Base-by-base conservation (phyloP, 1,140 invertebrate species). In the Ridgeia piscesae region DNA sequence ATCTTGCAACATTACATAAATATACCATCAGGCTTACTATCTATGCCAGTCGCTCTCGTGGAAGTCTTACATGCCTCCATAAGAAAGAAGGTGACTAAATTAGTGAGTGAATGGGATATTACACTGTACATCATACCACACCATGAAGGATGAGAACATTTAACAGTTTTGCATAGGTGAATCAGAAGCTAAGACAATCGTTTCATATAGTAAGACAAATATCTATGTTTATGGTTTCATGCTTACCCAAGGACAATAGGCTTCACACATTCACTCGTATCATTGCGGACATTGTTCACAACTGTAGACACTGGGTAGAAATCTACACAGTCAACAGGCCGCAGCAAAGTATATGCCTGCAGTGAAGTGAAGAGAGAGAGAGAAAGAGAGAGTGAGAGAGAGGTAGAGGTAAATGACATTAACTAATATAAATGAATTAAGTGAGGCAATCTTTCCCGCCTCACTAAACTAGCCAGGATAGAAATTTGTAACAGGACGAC, bases 241-340 rank as follows among this genome's bases (percentile, higher is more conserved):
- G 93, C 94, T 94, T 95, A 95, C 94, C 95, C 94, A 27, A 94
- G 93, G 89, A 95, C 95, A 48, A 95, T 93, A 6, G 96, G 97
- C 94, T 97, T 97, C 93, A 97, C 97, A 93, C 97, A 98, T 92
- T 97, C 96, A n/a, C 96, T 94, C 92, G 97, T 96, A 95, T 98
- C 97, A 95, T 98, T 97, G 88, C 97, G 95, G 0, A 97, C 97
- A 95, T 97, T 98, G 94, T 98, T 98, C 0, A 98, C 98, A 91
- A 96, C 92, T 91, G 96, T 97, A 1, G 97, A 97, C 9, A 98
- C 98, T 58, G 97, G 96, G 95, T 98, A 97, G 97, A 97, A 97
- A 33, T 95, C 94, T 34, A 98, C 94, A 91, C 94, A 92, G 11
- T 94, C 94, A 31, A 96, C 94, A 35, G 97, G 97, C 17, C 93